These are phyloP conservation scores for Apteryx mantelli DNA, from an alignment of 2,113 vertebrate genomes.

Conservation along the genomic window DNA sequence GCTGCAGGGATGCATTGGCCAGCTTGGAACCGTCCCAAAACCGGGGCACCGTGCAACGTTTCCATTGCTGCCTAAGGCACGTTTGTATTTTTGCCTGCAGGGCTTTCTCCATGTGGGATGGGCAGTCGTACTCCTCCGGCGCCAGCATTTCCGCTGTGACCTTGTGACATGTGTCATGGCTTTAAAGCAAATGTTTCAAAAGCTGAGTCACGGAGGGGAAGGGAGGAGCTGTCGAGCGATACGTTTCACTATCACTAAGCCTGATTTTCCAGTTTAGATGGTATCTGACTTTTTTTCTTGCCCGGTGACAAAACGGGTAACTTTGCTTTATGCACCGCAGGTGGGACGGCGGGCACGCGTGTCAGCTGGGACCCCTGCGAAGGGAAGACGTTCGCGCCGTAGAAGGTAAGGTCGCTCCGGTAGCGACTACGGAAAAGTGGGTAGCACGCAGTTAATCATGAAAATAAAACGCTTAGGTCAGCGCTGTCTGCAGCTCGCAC, in stretches of 20 bases:
- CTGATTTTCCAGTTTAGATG: background rate
- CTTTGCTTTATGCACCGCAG: accelerated
- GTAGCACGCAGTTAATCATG: accelerated
- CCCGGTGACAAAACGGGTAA: accelerated
- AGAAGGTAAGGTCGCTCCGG: background rate
- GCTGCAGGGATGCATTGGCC: background rate
- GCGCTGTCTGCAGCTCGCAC: background rate
- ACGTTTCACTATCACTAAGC: accelerated
- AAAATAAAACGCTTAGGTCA: accelerated
- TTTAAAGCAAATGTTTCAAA: background rate
- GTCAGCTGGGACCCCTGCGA: too few species aligned
- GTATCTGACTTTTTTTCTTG: accelerated
- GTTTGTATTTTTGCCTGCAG: too few species aligned
- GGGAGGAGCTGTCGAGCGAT: background rate
- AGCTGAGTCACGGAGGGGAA: background rate
- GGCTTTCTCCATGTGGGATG: background rate
- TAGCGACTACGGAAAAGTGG: background rate
- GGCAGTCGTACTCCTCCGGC: background rate
- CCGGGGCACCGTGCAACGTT: background rate
- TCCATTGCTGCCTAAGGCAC: accelerated
- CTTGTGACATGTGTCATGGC: background rate
- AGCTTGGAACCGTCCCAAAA: accelerated
- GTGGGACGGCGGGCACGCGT: background rate
- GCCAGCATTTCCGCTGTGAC: accelerated
- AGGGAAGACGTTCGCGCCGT: too few species aligned